Percentiles rank a stretch among this genome's conserved stretches.
Conservation (phyloP, 1,140 invertebrate genomes). For the Gryon sp. region DNA sequence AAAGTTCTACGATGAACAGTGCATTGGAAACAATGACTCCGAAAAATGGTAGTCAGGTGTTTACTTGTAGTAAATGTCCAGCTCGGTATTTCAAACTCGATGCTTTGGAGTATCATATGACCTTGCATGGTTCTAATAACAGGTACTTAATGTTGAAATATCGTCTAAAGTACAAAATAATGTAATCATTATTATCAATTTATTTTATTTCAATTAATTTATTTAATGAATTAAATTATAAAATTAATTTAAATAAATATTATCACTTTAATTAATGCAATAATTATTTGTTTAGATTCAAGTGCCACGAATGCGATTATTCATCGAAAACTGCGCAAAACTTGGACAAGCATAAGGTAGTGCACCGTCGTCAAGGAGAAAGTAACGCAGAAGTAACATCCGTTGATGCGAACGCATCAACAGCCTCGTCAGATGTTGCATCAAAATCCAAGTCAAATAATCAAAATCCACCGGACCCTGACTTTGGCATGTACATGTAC, state of each 20-base stretch:
- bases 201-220: no score
- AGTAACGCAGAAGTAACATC: constrained; percentile 1
- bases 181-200: no score
- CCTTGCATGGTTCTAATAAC: constrained; percentile 84
- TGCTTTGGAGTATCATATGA: constrained; percentile 86
- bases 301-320: constrained; percentile 92
- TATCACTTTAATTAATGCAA: no score
- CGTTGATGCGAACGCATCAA: not conserved
- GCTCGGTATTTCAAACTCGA: constrained; percentile 85
- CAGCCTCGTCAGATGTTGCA: not conserved
- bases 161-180: no score
- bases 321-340: constrained; percentile 88
- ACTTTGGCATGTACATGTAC: constrained; percentile 84
- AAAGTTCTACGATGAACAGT: not conserved
- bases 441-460: not conserved
- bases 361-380: constrained; percentile 79
- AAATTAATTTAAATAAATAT: no score
- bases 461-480: constrained; percentile 82
- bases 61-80: constrained; percentile 84
- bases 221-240: no score
- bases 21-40: constrained; percentile 1
- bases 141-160: no score
- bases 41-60: constrained; percentile 70
- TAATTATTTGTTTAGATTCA: no score
- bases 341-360: constrained; percentile 86